A percentile compares a stretch with the other conserved stretches of the same genome.
Evolutionary conservation across 1,140 invertebrate genomes (phyloP).

Genomic region (Physella acuta): DNA sequence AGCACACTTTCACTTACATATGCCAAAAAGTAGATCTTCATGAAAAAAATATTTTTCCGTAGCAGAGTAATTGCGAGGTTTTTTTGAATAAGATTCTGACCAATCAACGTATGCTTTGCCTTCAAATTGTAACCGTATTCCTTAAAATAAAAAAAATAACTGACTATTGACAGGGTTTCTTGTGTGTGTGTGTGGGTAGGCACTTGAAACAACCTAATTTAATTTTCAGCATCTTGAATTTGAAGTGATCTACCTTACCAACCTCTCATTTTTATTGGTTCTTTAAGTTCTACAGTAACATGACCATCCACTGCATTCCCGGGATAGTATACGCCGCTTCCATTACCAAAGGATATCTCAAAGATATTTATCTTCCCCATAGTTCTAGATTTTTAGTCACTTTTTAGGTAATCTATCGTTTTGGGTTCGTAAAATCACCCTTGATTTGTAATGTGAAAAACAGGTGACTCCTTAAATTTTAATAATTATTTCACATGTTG

Average conservation of each 20-base stretch:
- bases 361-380: slow-evolving; percentile 44
- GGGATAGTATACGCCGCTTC: slow-evolving; percentile 31
- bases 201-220: neutral
- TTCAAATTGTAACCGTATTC: slow-evolving; percentile 39
- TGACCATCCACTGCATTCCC: slow-evolving; percentile 33
- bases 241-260: neutral
- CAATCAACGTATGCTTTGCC: slow-evolving; percentile 44
- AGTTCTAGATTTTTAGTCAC: neutral
- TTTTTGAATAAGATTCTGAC: slow-evolving; percentile 42
- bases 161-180: neutral
- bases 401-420: too few species aligned
- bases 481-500: too few species aligned
- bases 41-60: slow-evolving; percentile 44
- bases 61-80: slow-evolving; percentile 37
- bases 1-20: too few species aligned
- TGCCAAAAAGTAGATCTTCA: slow-evolving; percentile 39
- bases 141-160: slow-evolving; percentile 32
- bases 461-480: too few species aligned
- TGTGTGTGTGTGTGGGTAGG: neutral
- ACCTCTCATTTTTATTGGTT: slow-evolving; percentile 44
- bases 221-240: neutral
- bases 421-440: too few species aligned
- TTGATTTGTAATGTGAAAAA: too few species aligned
- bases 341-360: slow-evolving; percentile 29
- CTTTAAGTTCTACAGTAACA: slow-evolving; percentile 38